Conservation (phyloP, 2,888 invertebrate genomes). For the Dynastes tityus region DNA sequence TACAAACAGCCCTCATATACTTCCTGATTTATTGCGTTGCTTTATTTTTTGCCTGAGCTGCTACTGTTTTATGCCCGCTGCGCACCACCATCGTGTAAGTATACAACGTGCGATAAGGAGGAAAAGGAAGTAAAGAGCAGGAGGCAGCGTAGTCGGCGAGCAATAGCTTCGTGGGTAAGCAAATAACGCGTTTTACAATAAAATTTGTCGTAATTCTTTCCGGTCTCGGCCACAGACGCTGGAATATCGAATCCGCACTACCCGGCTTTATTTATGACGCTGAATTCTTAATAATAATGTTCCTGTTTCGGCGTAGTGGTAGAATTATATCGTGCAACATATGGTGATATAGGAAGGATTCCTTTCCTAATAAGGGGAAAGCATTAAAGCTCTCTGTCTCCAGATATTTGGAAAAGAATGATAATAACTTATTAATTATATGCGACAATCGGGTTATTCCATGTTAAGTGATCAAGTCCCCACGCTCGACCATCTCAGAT, state of each 20-base stretch:
- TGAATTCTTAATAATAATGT: conserved; percentile 44
- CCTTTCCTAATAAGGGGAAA: too few relatives aligned
- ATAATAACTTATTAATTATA: too few relatives aligned
- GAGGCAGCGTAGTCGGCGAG: background rate
- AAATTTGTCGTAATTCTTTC: conserved; percentile 41
- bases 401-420: too few relatives aligned
- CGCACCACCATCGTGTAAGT: background rate
- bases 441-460: too few relatives aligned
- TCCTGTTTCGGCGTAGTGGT: background rate
- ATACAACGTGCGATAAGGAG: background rate
- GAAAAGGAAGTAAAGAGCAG: background rate
- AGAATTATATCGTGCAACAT: too few relatives aligned
- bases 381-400: too few relatives aligned
- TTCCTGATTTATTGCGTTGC: conserved; percentile 52
- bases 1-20: conserved; percentile 53
- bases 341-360: too few relatives aligned
- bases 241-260: conserved; percentile 30
- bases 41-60: conserved; percentile 52
- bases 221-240: background rate
- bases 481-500: too few relatives aligned
- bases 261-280: conserved; percentile 27
- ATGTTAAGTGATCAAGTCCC: too few relatives aligned
- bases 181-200: conserved; percentile 40
- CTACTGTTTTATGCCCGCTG: conserved; percentile 39
- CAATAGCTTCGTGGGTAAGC: conserved; percentile 10